These are phyloP conservation scores for Himalopsyche anomala DNA, from an alignment of 2,888 invertebrate species.

Conservation along the genomic window DNA sequence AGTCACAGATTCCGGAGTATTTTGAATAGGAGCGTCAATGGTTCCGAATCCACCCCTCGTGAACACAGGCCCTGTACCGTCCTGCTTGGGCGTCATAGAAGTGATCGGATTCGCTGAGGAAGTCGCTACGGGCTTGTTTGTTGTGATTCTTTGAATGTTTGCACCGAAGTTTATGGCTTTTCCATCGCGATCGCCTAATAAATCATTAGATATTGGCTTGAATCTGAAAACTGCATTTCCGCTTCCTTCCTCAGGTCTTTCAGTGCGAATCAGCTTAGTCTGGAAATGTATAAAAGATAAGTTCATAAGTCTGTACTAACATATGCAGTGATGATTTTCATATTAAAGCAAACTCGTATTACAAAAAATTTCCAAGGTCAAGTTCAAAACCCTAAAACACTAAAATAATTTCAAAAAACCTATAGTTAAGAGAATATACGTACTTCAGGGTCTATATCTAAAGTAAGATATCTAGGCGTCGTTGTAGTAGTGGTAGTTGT, in stretches of 20 bases:
- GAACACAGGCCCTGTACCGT: slow-evolving; percentile 2
- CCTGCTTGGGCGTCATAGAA: neutral
- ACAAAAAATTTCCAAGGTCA: no score
- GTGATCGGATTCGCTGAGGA: neutral
- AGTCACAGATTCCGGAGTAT: neutral
- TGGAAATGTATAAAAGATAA: slow-evolving; percentile 69
- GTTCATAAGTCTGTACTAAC: neutral
- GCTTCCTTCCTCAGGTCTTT: slow-evolving; percentile 73
- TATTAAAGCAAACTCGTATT: neutral
- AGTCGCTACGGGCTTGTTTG: slow-evolving; percentile 67
- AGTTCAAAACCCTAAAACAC: no score
- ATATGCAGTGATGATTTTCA: neutral
- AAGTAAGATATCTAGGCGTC: slow-evolving; percentile 73
- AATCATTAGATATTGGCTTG: slow-evolving; percentile 70
- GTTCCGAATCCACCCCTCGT: slow-evolving; percentile 44
- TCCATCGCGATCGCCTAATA: slow-evolving; percentile 68
- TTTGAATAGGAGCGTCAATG: slow-evolving; percentile 1
- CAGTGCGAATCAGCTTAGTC: slow-evolving; percentile 77
- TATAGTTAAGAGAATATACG: slow-evolving; percentile 66
- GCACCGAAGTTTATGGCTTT: slow-evolving; percentile 70
- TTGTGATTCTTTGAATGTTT: slow-evolving; percentile 71
- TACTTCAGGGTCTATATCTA: slow-evolving; percentile 81
- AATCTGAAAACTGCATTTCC: slow-evolving; percentile 66
- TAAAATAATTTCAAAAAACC: neutral
- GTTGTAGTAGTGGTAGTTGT: slow-evolving; percentile 74